A percentile compares a stretch with the other conserved stretches of the same genome.
Evolutionary conservation across 2,888 invertebrate genomes (phyloP).

Genomic region (Eupithecia exiguata): DNA sequence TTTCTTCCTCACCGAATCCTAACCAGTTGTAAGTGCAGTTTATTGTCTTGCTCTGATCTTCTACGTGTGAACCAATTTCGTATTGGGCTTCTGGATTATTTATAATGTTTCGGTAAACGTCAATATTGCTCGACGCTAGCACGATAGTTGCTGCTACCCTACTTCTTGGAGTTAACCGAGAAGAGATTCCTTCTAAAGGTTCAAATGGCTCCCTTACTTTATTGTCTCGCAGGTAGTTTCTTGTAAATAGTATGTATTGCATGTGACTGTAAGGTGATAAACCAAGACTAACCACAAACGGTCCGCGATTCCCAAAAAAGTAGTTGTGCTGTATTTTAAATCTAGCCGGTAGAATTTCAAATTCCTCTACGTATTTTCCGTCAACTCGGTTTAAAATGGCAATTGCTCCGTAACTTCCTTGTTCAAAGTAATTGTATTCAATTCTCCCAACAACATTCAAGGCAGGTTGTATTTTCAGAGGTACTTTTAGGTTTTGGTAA

Average conservation of each 20-base stretch:
- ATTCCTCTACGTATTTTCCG: conserved; percentile 88
- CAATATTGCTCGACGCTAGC: conserved; percentile 94
- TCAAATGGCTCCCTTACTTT: conserved; percentile 93
- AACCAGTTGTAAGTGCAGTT: conserved; percentile 98
- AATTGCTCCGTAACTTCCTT: conserved; percentile 92
- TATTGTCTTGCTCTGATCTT: conserved; percentile 96
- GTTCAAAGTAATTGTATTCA: conserved; percentile 94
- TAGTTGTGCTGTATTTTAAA: conserved; percentile 93
- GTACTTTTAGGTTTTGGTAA: conserved; percentile 88
- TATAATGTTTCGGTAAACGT: conserved; percentile 94
- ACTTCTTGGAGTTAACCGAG: conserved; percentile 92
- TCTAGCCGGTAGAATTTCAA: conserved; percentile 88
- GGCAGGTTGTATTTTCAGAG: conserved; percentile 91
- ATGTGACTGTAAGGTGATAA: conserved; percentile 93
- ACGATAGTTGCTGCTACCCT: conserved; percentile 96
- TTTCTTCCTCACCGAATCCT: conserved; percentile 89
- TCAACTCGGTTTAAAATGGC: conserved; percentile 90
- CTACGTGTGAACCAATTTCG: conserved; percentile 97
- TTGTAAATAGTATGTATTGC: conserved; percentile 92
- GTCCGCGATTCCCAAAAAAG: conserved; percentile 94
- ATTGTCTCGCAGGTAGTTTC: conserved; percentile 94
- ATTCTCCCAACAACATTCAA: conserved; percentile 90
- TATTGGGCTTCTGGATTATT: conserved; percentile 95
- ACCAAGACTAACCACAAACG: conserved; percentile 94
- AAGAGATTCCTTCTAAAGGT: conserved; percentile 85